A percentile compares a stretch with the other conserved stretches of the same genome.
Evolutionary conservation across 35 echinoderm and acorn worm genomes (phyloP).

Genomic region (Patiria miniata): DNA sequence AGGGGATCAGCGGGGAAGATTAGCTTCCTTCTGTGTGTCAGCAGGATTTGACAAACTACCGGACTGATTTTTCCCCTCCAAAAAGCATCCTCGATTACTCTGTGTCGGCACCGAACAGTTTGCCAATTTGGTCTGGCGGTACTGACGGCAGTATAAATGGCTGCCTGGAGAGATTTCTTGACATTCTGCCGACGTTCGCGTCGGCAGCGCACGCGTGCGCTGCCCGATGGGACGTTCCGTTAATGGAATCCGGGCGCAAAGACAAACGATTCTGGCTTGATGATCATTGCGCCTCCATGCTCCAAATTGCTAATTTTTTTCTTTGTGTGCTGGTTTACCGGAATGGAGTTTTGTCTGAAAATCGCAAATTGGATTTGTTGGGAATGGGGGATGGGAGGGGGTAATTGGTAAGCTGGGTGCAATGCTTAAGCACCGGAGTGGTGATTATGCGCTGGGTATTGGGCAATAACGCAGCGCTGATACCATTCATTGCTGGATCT

Average conservation of each 20-base stretch:
- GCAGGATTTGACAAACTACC: slow-evolving; percentile 15
- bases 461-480: background rate
- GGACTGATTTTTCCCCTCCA: background rate
- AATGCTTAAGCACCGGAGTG: background rate
- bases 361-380: slow-evolving; percentile 10
- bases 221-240: slow-evolving; percentile 4
- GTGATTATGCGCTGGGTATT: background rate
- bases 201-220: background rate
- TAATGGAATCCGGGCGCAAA: background rate
- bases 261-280: background rate
- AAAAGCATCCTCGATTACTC: background rate
- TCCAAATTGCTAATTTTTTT: background rate
- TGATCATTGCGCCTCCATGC: too few species aligned
- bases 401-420: background rate
- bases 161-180: slow-evolving; percentile 7
- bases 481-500: background rate
- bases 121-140: background rate
- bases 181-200: background rate
- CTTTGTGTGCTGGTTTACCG: background rate
- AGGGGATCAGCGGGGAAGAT: background rate
- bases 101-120: background rate
- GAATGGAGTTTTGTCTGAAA: background rate
- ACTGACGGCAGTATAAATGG: background rate
- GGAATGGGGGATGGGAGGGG: background rate
- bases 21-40: background rate